Evolutionary conservation across 1,140 invertebrate genomes (phyloP).

Genomic region (Drosophila setifemur): DNA sequence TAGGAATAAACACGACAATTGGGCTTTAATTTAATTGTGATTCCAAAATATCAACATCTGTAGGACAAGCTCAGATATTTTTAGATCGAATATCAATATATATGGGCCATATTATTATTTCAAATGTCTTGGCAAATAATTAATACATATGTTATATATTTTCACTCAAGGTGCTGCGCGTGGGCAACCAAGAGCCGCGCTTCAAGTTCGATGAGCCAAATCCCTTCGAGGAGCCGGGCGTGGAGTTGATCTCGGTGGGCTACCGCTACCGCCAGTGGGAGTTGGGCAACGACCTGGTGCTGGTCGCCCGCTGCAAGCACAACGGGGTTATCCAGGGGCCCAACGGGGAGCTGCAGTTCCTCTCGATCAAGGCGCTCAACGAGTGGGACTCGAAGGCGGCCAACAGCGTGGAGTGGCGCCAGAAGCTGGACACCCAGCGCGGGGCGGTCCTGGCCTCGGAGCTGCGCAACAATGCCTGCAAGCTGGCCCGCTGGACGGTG

Average conservation of each 20-base stretch:
- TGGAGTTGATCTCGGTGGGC: conserved; percentile 96
- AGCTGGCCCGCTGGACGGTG: conserved; percentile 99
- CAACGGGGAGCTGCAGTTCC: conserved; percentile 95
- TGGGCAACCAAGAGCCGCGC: conserved; percentile 88
- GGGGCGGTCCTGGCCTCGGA: conserved; percentile 99
- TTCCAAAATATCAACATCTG: too few species aligned
- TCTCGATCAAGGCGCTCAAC: conserved; percentile 98
- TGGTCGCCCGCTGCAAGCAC: conserved; percentile 97
- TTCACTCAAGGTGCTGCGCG: conserved; percentile 84
- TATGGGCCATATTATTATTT: too few species aligned
- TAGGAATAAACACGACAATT: too few species aligned
- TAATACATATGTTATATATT: neutral
- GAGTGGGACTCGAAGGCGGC: conserved; percentile 99
- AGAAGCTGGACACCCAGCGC: conserved; percentile 97
- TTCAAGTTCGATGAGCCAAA: conserved; percentile 95
- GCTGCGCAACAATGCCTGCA: conserved; percentile 98
- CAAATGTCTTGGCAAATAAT: neutral
- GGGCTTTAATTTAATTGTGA: too few species aligned
- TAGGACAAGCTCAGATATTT: too few species aligned
- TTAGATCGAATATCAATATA: too few species aligned
- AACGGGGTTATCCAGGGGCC: conserved; percentile 96
- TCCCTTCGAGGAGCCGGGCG: conserved; percentile 96
- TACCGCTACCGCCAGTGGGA: conserved; percentile 99
- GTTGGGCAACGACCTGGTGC: conserved; percentile 93
- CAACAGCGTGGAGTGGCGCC: conserved; percentile 98